These are phyloP conservation scores for Pomacea maculata DNA, from an alignment of 1,140 invertebrate genomes.

Conservation along the genomic window DNA sequence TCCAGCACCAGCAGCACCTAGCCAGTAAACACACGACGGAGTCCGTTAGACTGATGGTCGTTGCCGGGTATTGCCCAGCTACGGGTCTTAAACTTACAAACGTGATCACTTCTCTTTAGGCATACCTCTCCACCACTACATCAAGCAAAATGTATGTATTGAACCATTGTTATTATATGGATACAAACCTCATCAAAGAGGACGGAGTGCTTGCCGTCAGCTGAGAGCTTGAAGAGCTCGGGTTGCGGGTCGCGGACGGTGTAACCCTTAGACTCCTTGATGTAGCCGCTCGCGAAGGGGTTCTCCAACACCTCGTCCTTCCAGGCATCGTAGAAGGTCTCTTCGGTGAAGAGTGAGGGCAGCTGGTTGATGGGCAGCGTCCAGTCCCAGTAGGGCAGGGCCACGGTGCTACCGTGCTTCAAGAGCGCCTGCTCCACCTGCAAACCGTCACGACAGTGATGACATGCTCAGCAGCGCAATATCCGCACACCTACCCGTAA, in stretches of 20 bases:
- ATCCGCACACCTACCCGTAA: no score
- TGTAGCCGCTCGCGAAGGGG: conserved; percentile 5
- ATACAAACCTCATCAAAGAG: conserved; percentile 17
- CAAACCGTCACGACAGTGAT: background rate
- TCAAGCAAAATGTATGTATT: no score
- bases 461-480: background rate
- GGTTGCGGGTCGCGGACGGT: conserved; percentile 24
- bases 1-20: conserved; percentile 21
- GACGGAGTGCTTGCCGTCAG: conserved; percentile 15
- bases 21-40: no score
- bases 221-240: conserved; percentile 11
- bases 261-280: conserved; percentile 11
- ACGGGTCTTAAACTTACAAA: no score
- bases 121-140: no score
- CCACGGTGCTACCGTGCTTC: conserved; percentile 24
- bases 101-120: no score
- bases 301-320: conserved; percentile 8
- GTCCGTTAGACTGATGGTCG: no score
- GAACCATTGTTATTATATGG: no score
- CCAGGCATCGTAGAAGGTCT: conserved; percentile 24
- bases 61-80: no score
- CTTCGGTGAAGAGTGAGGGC: conserved; percentile 18
- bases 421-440: conserved; percentile 26
- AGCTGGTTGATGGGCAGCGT: conserved; percentile 15
- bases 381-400: conserved; percentile 39